Conservation (phyloP, 2,888 invertebrate genomes). For the Pachycephus smyrnensis region DNA sequence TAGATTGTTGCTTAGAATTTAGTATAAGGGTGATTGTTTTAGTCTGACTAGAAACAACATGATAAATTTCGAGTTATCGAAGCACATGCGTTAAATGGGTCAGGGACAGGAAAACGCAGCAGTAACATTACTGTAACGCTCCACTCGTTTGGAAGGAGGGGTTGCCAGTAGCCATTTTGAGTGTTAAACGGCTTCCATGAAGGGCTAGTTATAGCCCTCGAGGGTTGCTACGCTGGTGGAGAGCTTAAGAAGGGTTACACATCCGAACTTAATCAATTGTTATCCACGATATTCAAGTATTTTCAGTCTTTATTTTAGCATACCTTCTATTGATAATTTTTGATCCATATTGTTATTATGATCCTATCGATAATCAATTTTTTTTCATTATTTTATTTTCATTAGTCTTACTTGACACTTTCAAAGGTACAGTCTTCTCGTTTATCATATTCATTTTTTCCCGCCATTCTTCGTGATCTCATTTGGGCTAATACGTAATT, state of each 20-base stretch:
- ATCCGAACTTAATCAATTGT: background rate
- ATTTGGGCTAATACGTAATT: slow-evolving; percentile 58
- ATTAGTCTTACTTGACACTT: background rate
- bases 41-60: background rate
- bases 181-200: slow-evolving; percentile 25
- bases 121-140: slow-evolving; percentile 5
- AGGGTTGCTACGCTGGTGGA: background rate
- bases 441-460: slow-evolving; percentile 4
- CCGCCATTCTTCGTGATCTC: slow-evolving; percentile 5
- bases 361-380: background rate
- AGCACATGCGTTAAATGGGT: slow-evolving; percentile 14
- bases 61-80: background rate
- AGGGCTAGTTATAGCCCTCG: slow-evolving; percentile 15
- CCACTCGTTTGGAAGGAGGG: slow-evolving; percentile 6
- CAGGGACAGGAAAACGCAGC: slow-evolving; percentile 13
- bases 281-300: background rate
- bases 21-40: background rate
- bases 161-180: slow-evolving; percentile 26
- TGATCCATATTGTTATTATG: background rate
- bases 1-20: background rate
- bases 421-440: background rate
- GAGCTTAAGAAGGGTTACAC: background rate
- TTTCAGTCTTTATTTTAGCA: background rate
- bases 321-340: too few relatives aligned
- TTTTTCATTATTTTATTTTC: background rate